Base-by-base conservation (phyloP, 1,140 invertebrate genomes). In the Cotesia chilonis region DNA sequence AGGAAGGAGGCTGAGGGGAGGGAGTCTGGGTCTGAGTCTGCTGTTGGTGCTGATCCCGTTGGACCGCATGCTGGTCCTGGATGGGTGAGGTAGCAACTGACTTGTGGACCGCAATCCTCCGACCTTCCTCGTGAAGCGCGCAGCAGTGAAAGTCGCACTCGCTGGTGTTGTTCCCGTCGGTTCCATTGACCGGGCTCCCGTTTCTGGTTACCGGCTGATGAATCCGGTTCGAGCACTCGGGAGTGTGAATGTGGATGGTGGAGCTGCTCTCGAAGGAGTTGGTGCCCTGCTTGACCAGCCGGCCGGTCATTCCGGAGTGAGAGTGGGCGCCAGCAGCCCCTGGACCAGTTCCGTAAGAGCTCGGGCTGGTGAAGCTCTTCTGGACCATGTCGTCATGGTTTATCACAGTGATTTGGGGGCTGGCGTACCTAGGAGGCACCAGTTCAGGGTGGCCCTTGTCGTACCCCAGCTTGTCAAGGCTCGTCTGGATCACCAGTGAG, bases 141-240 rank as follows among this genome's bases (percentile, higher is more conserved):
- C 95, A 96, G 85, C 95, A 98, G 85, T 97, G 96, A 86, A 97
- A 97, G 86, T 97, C 96, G 88, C 96, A 97, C 81, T 96, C 94
- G 41, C 90, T 89, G 59, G 87, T 84, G 41, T 88, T 87, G 59
- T 86, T 84, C 57, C 87, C 87, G 82, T 92, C 90, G 75, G 88
- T 83, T 0, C 90, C 89, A 47, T 88, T 89, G 72, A 88, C 82
- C 17, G 88, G 85, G 77, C 89, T 87, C 72, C 89, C 87, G 81
- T 89, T 87, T 77, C 90, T 81, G 81, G 82, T 87, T 20, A 89
- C 90, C 74, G 91, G 91, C 71, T 92, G 91, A 73, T 90, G 88
- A 17, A 90, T 91, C 79, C 93, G 92, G 78, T 93, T 91, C 52
- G 92, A 92, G 84, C 94, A 95, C 85, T 95, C 94, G 35, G 93